Evolutionary conservation across 2,888 invertebrate species (phyloP), one percentile per base, ranked within the genome.

Genomic region (Drepanosiphum platanoidis): DNA sequence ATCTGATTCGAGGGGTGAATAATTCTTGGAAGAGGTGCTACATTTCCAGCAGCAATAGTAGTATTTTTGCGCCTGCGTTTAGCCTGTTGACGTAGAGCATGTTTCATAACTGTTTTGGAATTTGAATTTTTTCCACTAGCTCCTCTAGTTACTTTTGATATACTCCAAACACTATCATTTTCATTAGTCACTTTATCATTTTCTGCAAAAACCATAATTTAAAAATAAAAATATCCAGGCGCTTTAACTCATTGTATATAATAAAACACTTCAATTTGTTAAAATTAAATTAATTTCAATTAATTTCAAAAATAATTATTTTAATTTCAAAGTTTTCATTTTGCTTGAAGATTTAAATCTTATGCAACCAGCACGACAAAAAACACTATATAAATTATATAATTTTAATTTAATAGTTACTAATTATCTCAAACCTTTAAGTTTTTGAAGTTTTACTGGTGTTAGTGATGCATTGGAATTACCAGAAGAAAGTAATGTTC

Each of bases 61-160:
- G 94, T 95, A 90, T 95, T 96, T 91, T 95, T 96, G 89, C 94
- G 92, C 88, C 95, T 92, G 88, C 95, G 91, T 89, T 94, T 95
- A 42, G 95, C 95, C 90, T 93, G 93, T 89, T 93, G 93, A 88
- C 94, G 93, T 87, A 95, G 91, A 86, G 95, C 95, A 91, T 94
- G 94, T 90, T 94, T 95, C 87, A 92, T 92, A n/a, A 92, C 92
- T 90, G 93, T 94, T 88, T 93, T 93, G 88, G 92, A 93, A 88
- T 91, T 91, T 86, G 89, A 52, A 75, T 42, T 86, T 74, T 86
- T 80, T 27, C 86, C 39, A n/a, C 13, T 61, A 68, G 84, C 70
- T 84, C 68, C 58, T 80, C 83, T 84, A 74, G 86, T 75, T 79
- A 78, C 86, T 82, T 86, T 86, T n/a, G 87, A 83, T 83, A 87